Evolutionary conservation across 2,797 vertebrate species (phyloP), one percentile per base, ranked within the genome.

Genomic region (Parotocinclus haroldoi): DNA sequence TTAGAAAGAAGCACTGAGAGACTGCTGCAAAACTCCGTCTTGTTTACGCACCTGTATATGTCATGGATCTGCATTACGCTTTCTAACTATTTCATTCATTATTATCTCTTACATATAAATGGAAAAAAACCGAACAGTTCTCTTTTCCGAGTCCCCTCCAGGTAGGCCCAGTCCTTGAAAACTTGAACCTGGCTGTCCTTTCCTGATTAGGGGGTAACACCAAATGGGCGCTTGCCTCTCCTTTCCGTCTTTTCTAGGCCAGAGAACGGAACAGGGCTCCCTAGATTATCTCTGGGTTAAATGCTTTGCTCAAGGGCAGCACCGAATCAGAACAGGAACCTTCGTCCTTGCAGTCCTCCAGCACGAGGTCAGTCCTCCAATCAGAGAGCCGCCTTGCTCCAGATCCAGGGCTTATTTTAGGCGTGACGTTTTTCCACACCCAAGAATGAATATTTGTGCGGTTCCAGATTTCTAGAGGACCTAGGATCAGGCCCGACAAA

Each of bases 401-500:
- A 46, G 12, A 6, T n/a, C 0, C 11, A 9, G 45, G 12, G 11
- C 10, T 46, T 46, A 46, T 13, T 46, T 11, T n/a, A 64, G 5
- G 10, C 7, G 7, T 45, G 1, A 27, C 27, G 2, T 27, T 27
- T 27, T 2, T 27, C n/a, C n/a, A n/a, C n/a, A n/a, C n/a, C n/a
- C n/a, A 27, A 27, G 27, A 27, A 2, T 27, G 6, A 46, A 1
- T 13, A 5, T 27, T 27, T 27, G 27, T 46, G 1, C 12, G 13
- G 10, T 63, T 46, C 9, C 14, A 7, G 54, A 17, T 54, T 16
- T 37, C 16, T 54, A 63, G 59, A 61, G 42, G 36, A 59, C 46
- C 66, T 12, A 37, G 38, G 13, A 0, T 1, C 14, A 52, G 19
- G 53, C 44, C 59, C 59, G 61, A 71, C 46, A 54, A 63, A 60